phyloP scores from a whole-genome alignment of 2,797 vertebrate species.

The Carduelis carduelis region DNA sequence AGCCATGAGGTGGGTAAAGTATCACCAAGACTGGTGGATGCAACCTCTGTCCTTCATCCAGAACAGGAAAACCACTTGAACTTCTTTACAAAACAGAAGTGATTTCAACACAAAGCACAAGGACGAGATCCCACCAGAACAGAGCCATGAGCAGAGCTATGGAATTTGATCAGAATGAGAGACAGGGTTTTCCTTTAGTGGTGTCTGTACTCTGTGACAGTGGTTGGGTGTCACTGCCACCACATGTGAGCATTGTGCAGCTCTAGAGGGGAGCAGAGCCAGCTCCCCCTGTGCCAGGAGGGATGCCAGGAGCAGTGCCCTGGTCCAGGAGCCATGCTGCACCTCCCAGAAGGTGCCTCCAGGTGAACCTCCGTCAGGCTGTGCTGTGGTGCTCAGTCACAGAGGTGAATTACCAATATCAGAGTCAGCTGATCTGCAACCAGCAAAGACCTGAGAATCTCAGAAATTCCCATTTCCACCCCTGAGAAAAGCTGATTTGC shows the following conservation, averaged over 20 bases:
- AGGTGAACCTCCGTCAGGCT: background rate
- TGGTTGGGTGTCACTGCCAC: background rate
- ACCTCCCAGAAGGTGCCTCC: background rate
- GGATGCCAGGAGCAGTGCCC: background rate
- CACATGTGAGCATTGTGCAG: background rate
- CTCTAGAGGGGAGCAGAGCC: background rate
- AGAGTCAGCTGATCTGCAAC: background rate
- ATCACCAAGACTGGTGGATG: background rate
- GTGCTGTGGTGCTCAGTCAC: accelerated
- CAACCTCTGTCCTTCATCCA: background rate
- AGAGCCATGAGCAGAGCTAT: background rate
- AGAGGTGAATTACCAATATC: background rate
- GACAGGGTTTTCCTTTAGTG: background rate
- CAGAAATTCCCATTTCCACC: background rate
- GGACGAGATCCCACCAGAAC: accelerated
- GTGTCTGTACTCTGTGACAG: background rate
- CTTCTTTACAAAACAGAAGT: background rate
- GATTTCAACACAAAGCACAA: background rate
- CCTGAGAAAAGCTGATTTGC: background rate
- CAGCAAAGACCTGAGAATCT: background rate
- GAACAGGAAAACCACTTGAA: background rate
- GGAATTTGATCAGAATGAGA: background rate
- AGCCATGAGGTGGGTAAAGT: background rate
- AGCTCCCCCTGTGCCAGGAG: background rate
- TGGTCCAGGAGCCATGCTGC: background rate